phyloP scores from a whole-genome alignment of 2,113 vertebrate genomes.

The Otocyon megalotis region DNA sequence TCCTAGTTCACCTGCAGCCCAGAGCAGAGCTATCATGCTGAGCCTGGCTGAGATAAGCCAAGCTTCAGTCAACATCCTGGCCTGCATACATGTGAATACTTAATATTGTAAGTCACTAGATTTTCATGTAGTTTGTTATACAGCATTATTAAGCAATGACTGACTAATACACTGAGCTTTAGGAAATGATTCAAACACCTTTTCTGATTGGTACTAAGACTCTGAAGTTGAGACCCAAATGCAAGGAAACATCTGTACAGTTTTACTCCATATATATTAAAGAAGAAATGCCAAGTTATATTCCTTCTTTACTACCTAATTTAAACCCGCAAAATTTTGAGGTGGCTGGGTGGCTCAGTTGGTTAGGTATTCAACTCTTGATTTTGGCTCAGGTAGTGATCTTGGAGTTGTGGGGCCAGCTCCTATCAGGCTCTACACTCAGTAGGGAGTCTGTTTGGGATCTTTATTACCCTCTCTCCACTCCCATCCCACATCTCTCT shows the following conservation, averaged over 20 bases:
- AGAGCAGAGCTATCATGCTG: neutral
- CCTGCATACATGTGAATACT: neutral
- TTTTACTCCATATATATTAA: slow-evolving; percentile 43
- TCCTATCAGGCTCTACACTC: neutral
- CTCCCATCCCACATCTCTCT: neutral
- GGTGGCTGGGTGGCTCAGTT: neutral
- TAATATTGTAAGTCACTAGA: neutral
- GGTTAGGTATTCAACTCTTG: neutral
- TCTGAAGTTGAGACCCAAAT: slow-evolving; percentile 64
- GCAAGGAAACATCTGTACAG: neutral
- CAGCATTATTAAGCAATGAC: neutral
- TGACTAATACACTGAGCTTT: neutral
- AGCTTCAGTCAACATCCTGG: neutral
- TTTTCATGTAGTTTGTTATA: neutral
- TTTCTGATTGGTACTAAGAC: slow-evolving; percentile 58
- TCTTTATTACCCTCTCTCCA: neutral
- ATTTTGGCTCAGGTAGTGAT: neutral
- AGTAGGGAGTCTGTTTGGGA: neutral
- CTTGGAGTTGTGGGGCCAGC: neutral
- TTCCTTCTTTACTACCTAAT: slow-evolving; percentile 12
- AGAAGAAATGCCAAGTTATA: slow-evolving; percentile 51
- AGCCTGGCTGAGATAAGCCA: neutral
- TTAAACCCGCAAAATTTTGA: neutral
- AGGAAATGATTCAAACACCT: slow-evolving; percentile 46
- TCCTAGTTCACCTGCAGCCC: neutral